Conservation (phyloP, 2,888 invertebrate genomes). For the Dasysyrphus albostriatus region DNA sequence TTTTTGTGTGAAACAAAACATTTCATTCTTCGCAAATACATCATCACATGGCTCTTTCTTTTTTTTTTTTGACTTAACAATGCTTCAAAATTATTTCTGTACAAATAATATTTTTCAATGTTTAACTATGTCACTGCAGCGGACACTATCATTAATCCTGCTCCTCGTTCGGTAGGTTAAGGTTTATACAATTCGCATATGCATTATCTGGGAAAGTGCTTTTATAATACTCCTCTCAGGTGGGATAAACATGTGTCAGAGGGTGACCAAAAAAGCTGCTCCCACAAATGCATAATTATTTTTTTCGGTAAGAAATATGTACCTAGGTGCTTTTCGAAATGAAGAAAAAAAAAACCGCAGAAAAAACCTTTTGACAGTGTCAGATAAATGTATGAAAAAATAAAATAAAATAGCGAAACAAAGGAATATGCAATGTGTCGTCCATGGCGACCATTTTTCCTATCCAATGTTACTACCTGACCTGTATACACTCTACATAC, state of each 20-base stretch:
- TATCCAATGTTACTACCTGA: not conserved
- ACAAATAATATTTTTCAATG: not conserved
- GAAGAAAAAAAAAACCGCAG: not conserved
- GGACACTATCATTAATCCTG: conserved; percentile 30
- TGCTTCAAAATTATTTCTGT: not conserved
- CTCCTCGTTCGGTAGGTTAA: not conserved
- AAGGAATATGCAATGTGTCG: conserved; percentile 10
- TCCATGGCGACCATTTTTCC: not conserved
- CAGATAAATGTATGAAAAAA: not conserved
- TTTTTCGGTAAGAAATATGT: not conserved
- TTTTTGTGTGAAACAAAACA: too few relatives aligned
- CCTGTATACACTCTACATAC: too few relatives aligned
- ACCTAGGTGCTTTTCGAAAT: not conserved
- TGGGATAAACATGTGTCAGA: conserved; percentile 20
- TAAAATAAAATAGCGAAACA: not conserved
- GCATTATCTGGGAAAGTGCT: conserved; percentile 10
- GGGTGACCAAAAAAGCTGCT: not conserved
- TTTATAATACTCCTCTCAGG: conserved; percentile 20
- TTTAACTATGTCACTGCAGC: conserved; percentile 5
- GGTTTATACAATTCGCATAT: too few relatives aligned
- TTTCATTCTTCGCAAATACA: too few relatives aligned
- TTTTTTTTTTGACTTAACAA: not conserved
- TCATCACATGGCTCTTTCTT: too few relatives aligned
- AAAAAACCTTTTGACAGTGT: not conserved
- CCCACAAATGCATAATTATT: conserved; percentile 32